A percentile compares a stretch with the other conserved stretches of the same genome.
Conservation (phyloP, 2,888 invertebrate genomes). For the Stenotaenia linearis region DNA sequence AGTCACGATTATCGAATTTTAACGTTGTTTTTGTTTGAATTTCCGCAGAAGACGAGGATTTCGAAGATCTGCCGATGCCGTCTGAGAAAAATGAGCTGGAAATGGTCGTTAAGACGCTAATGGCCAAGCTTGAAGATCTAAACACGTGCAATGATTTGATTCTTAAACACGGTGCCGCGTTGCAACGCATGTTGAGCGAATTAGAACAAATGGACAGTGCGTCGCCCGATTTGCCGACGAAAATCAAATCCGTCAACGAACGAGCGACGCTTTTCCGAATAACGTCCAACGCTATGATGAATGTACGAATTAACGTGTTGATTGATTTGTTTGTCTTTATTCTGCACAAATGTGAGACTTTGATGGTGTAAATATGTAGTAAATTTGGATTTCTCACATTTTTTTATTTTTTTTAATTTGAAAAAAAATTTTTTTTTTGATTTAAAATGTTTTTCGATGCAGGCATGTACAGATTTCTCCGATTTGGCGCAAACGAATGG, state of each 20-base stretch:
- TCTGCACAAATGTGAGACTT: not conserved
- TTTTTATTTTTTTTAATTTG: no score
- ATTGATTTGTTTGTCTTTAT: not conserved
- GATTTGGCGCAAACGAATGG: slow-evolving; percentile 84
- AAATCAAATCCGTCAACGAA: slow-evolving; percentile 84
- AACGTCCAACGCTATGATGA: slow-evolving; percentile 94
- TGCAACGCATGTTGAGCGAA: slow-evolving; percentile 57
- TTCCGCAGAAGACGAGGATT: slow-evolving; percentile 62
- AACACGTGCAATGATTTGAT: slow-evolving; percentile 88
- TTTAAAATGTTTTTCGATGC: no score
- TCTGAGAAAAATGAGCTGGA: slow-evolving; percentile 55
- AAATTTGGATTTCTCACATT: not conserved
- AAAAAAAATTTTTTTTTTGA: no score
- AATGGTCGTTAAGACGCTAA: slow-evolving; percentile 56
- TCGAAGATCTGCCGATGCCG: slow-evolving; percentile 53
- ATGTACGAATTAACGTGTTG: slow-evolving; percentile 62
- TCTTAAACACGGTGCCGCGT: slow-evolving; percentile 74
- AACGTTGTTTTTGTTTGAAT: no score
- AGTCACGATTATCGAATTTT: not conserved
- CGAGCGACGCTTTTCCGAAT: slow-evolving; percentile 89
- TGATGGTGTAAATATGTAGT: not conserved
- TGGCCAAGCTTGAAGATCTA: slow-evolving; percentile 77
- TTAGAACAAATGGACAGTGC: slow-evolving; percentile 47
- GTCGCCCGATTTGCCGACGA: slow-evolving; percentile 57
- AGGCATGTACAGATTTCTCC: slow-evolving; percentile 89